Conservation (phyloP, 2,888 invertebrate genomes). For the Yponomeuta evonymella region DNA sequence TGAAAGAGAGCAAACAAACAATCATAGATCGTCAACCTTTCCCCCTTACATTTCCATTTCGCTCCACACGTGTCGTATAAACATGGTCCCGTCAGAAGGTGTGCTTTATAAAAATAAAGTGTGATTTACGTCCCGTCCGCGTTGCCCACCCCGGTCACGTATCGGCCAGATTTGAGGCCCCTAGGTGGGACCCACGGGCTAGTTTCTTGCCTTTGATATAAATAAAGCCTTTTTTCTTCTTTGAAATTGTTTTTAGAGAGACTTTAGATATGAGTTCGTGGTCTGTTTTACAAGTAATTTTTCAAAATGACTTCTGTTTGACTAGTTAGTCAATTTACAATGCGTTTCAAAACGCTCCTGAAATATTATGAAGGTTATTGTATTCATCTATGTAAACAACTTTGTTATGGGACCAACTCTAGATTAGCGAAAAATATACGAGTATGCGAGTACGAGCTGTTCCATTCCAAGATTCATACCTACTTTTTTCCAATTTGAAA, state of each 20-base stretch:
- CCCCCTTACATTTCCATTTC: conserved; percentile 42
- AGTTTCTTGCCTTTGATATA: conserved; percentile 49
- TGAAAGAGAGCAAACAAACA: neutral
- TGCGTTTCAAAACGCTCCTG: too few species aligned
- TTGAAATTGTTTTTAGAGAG: conserved; percentile 1
- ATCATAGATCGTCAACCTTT: conserved; percentile 7
- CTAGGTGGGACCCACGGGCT: conserved; percentile 39
- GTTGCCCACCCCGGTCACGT: conserved; percentile 50
- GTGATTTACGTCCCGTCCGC: conserved; percentile 63
- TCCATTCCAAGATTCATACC: too few species aligned
- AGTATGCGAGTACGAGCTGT: too few species aligned
- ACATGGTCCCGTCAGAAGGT: conserved; percentile 62
- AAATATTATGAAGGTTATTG: too few species aligned
- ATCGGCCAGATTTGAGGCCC: conserved; percentile 60
- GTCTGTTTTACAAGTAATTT: neutral
- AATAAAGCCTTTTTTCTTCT: conserved; percentile 51
- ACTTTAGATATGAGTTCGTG: neutral
- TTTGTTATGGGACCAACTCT: too few species aligned
- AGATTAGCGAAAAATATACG: too few species aligned
- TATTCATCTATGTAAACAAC: too few species aligned
- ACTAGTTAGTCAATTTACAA: too few species aligned
- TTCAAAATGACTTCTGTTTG: neutral
- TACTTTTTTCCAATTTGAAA: too few species aligned
- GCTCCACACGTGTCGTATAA: conserved; percentile 56
- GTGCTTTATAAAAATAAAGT: conserved; percentile 64